Evolutionary conservation across 2,888 invertebrate species (phyloP), one percentile per base, ranked within the genome.

Genomic region (Pterostichus niger): DNA sequence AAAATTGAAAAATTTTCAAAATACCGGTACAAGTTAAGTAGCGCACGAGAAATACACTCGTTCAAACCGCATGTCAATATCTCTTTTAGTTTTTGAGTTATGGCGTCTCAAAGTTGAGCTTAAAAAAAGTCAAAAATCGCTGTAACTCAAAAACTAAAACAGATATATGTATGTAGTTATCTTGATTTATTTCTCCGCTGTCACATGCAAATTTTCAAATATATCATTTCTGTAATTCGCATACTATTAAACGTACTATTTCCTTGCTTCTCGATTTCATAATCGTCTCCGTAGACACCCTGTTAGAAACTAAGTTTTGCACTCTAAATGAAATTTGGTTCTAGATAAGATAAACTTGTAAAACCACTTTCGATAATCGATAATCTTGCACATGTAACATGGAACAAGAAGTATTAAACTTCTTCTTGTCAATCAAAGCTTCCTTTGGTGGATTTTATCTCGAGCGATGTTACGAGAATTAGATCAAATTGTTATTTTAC

Each of bases 321-420:
- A 40, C 0, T 11, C n/a, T 40, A 49, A 49, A 49, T 49, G 49
- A 49, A 49, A n/a, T 49, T 49, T 49, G n/a, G 11, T 49, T 49
- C 5, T 49, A 10, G 6, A 49, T 49, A 5, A n/a, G n/a, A 49
- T 40, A 40, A 40, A 40, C 6, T 49, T 49, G 11, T 2, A n/a
- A 49, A 49, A 49, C n/a, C 49, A 49, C 49, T 49, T 49, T 49
- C 49, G 49, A 49, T 49, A 49, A 49, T 49, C 49, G 49, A 49
- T 49, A 49, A 49, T 49, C 5, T 0, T 2, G 49, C 11, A 49
- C 40, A 9, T 40, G 9, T 49, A 49, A 49, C 49, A n/a, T 10
- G 13, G 13, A 46, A 46, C 46, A 46, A 46, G 46, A 49, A 49
- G 49, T 49, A 11, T 49, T 49, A 49, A 49, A 49, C n/a, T 49